Conservation (phyloP, 2,113 vertebrate species). For the Halcyon malimbica region DNA sequence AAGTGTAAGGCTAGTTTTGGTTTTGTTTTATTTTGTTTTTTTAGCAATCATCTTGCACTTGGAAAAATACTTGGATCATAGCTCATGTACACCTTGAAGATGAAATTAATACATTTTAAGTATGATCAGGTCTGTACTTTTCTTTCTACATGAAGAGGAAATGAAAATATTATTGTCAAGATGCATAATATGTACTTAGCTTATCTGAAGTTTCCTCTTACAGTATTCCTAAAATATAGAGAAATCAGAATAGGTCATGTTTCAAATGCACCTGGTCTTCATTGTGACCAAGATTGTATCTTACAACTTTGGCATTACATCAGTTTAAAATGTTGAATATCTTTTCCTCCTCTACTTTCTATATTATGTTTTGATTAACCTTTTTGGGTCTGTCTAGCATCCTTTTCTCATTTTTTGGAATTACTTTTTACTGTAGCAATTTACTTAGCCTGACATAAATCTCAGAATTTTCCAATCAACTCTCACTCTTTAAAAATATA, state of each 20-base stretch:
- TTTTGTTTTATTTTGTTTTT: not conserved
- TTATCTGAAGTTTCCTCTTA: not conserved
- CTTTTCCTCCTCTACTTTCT: not conserved
- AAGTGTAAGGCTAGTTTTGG: accelerated
- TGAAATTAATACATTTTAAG: not conserved
- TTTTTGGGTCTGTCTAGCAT: not conserved
- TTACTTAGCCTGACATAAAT: not conserved
- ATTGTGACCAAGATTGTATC: not conserved
- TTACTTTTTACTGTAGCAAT: not conserved
- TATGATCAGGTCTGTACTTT: not conserved
- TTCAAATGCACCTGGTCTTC: not conserved
- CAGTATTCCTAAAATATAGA: not conserved
- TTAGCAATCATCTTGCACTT: not conserved
- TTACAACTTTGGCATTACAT: not conserved
- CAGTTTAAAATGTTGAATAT: not conserved
- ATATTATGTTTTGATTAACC: not conserved
- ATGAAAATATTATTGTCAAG: not conserved
- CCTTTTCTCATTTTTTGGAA: not conserved
- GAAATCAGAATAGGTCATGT: not conserved
- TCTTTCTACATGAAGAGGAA: not conserved
- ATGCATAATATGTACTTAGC: not conserved
- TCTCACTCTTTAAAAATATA: not conserved
- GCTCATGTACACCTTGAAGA: accelerated
- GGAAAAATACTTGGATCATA: not conserved
- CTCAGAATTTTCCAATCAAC: not conserved